Evolutionary conservation across 2,113 vertebrate species (phyloP).

Genomic region (Scartelaos histophorus): DNA sequence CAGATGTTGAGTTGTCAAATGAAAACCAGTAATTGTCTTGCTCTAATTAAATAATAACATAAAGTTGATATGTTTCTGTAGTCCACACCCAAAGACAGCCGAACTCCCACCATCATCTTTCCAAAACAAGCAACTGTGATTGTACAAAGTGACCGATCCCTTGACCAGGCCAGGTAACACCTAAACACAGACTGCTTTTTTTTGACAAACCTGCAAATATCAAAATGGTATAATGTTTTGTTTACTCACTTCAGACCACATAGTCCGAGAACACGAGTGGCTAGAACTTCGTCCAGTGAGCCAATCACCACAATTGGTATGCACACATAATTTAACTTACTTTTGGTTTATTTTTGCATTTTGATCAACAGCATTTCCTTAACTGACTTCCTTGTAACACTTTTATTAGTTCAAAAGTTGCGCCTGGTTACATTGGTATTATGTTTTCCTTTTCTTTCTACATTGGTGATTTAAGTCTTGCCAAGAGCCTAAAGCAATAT

Average conservation of each 20-base stretch:
- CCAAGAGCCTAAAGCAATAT: conserved; percentile 3
- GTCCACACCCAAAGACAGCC: conserved; percentile 71
- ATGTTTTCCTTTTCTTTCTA: background rate
- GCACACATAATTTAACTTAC: conserved; percentile 26
- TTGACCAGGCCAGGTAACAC: conserved; percentile 72
- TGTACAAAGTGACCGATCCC: conserved; percentile 74
- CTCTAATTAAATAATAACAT: background rate
- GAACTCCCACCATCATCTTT: conserved; percentile 85
- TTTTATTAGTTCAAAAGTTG: background rate
- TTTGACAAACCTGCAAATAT: conserved; percentile 4
- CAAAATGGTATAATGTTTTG: background rate
- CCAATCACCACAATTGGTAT: conserved; percentile 91
- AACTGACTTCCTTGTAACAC: background rate
- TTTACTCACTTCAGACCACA: conserved; percentile 72
- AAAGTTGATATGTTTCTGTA: conserved; percentile 54
- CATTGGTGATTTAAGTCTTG: background rate
- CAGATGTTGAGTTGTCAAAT: conserved; percentile 18
- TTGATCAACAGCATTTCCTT: background rate
- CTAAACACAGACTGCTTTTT: conserved; percentile 11
- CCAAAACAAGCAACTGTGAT: conserved; percentile 76
- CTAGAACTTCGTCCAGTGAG: conserved; percentile 74
- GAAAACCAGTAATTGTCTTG: background rate
- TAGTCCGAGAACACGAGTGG: conserved; percentile 84
- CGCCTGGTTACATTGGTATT: background rate
- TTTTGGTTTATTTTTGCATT: conserved; percentile 2